Conservation (phyloP, 2,888 invertebrate genomes). For the Watsonalla binaria region DNA sequence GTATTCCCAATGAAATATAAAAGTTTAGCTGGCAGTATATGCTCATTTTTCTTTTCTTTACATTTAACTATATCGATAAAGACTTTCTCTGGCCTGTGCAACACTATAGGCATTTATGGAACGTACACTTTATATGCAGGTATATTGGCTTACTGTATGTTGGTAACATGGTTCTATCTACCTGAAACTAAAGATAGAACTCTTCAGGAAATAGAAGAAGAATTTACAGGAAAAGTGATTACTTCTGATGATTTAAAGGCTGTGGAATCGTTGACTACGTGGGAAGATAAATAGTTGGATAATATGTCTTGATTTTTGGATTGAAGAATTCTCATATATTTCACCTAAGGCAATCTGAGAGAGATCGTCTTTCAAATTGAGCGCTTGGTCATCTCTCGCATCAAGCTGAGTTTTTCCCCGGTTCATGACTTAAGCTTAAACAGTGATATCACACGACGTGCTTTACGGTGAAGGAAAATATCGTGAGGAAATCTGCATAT, state of each 20-base stretch:
- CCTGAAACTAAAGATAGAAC: conserved; percentile 62
- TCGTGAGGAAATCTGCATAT: too few species aligned
- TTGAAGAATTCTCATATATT: too few species aligned
- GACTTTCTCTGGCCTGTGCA: background rate
- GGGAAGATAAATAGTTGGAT: background rate
- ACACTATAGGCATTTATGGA: conserved; percentile 14
- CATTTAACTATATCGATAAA: background rate
- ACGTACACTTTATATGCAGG: conserved; percentile 46
- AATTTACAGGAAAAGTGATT: conserved; percentile 31
- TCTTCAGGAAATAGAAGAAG: conserved; percentile 56
- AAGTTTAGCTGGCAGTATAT: conserved; percentile 8
- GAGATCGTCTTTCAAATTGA: too few species aligned
- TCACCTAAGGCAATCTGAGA: too few species aligned
- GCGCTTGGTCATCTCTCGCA: too few species aligned
- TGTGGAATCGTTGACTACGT: background rate
- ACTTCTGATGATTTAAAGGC: background rate
- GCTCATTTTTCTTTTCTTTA: conserved; percentile 1
- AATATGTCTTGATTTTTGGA: too few species aligned
- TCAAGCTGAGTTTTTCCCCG: too few species aligned
- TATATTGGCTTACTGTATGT: conserved; percentile 42
- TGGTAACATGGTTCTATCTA: conserved; percentile 42
- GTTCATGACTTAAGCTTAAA: too few species aligned
- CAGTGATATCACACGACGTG: too few species aligned
- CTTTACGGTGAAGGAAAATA: too few species aligned
- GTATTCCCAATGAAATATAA: conserved; percentile 11